Conservation (phyloP, 2,113 vertebrate genomes). For the Sciurus niger region DNA sequence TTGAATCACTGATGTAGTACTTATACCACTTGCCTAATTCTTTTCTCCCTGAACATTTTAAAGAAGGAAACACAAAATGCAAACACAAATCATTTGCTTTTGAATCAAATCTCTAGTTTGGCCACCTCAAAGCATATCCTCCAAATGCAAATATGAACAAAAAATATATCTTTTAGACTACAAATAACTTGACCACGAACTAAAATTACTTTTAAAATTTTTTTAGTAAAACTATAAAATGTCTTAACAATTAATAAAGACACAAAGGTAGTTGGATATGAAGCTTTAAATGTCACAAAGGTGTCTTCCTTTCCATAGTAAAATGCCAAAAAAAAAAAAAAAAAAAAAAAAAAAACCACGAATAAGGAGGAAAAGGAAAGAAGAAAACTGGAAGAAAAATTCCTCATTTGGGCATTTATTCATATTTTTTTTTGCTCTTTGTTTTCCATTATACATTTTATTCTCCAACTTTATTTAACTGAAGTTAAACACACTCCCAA, state of each 20-base stretch:
- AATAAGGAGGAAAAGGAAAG: not conserved
- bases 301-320: not conserved
- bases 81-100: too few species aligned
- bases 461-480: not conserved
- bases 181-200: not conserved
- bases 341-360: too few species aligned
- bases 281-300: not conserved
- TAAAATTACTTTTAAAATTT: not conserved
- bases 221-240: not conserved
- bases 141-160: not conserved
- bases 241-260: conserved; percentile 26
- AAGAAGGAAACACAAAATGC: not conserved
- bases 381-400: not conserved
- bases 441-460: not conserved
- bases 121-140: not conserved
- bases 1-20: not conserved
- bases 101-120: not conserved
- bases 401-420: not conserved
- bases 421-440: conserved; percentile 8
- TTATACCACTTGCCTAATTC: conserved; percentile 16
- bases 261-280: not conserved
- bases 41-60: not conserved
- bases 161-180: not conserved
- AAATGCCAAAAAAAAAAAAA: not conserved
- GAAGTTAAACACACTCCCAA: not conserved